Evolutionary conservation across 2,797 vertebrate genomes (phyloP).

Genomic region (Sardinella longiceps): DNA sequence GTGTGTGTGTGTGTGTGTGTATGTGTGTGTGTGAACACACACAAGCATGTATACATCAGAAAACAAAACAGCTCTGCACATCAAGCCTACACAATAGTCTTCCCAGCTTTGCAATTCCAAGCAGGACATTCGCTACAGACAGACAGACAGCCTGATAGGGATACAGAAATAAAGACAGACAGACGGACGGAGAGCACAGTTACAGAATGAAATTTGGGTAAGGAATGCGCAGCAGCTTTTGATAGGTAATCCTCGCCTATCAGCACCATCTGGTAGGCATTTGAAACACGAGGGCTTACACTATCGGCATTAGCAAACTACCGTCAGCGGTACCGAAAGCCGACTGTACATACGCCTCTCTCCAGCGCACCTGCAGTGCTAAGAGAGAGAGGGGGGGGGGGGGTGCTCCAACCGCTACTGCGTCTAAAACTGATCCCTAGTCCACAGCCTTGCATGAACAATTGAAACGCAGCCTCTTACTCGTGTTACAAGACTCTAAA

Average conservation of each 20-base stretch:
- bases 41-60: neutral
- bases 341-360: constrained; percentile 42
- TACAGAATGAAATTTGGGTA: neutral
- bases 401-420: constrained; percentile 51
- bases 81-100: neutral
- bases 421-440: constrained; percentile 58
- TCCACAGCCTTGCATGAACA: constrained; percentile 53
- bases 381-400: constrained; percentile 37
- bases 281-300: constrained; percentile 29
- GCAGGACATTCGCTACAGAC: neutral
- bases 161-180: neutral
- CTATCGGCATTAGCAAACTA: neutral
- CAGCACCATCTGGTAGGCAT: constrained; percentile 56
- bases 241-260: constrained; percentile 42
- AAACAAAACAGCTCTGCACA: neutral
- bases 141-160: neutral
- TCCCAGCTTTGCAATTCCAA: neutral
- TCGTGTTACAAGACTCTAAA: constrained; percentile 29
- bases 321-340: neutral
- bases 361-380: constrained; percentile 63
- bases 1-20: constrained; percentile 20
- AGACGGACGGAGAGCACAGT: neutral
- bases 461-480: constrained; percentile 34
- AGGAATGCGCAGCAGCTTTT: constrained; percentile 53
- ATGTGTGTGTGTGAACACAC: neutral